Conservation (phyloP, 2,797 vertebrate genomes). For the Takifugu ocellatus region DNA sequence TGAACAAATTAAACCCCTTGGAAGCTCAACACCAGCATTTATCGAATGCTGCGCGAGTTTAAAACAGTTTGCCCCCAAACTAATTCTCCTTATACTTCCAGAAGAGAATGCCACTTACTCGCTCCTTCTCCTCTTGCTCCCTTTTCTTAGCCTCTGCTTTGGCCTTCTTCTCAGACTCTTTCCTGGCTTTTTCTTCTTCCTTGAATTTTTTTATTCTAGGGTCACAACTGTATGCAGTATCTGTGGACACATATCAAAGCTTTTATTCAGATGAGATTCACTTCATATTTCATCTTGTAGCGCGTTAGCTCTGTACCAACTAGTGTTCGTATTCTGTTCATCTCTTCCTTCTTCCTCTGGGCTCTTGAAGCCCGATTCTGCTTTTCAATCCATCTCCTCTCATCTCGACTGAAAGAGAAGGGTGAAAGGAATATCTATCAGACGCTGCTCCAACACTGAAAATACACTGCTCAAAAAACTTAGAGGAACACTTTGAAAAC, state of each 20-base stretch:
- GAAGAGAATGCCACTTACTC: background rate
- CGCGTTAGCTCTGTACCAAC: constrained; percentile 80
- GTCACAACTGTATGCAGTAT: constrained; percentile 94
- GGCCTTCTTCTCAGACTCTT: constrained; percentile 97
- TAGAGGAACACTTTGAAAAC: too few species aligned
- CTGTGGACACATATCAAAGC: constrained; percentile 60
- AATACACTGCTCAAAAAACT: too few species aligned
- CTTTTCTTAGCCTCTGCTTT: constrained; percentile 93
- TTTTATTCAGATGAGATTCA: background rate
- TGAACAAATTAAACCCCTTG: constrained; percentile 40
- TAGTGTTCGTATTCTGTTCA: constrained; percentile 95
- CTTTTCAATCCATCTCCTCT: constrained; percentile 97
- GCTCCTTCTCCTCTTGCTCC: constrained; percentile 92
- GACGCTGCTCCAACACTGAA: background rate
- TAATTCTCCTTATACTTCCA: too few species aligned
- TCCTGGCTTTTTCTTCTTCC: constrained; percentile 95
- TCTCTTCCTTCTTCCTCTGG: constrained; percentile 97
- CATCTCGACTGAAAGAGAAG: constrained; percentile 83
- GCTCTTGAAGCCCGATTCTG: constrained; percentile 94
- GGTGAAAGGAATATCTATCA: background rate
- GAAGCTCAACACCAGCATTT: too few species aligned
- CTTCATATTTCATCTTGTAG: background rate
- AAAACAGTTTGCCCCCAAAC: background rate
- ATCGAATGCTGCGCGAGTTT: too few species aligned
- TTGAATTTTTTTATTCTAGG: constrained; percentile 99